These are phyloP conservation scores for Lordiphosa andalusiaca DNA, from an alignment of 2,888 invertebrate species.

Conservation along the genomic window DNA sequence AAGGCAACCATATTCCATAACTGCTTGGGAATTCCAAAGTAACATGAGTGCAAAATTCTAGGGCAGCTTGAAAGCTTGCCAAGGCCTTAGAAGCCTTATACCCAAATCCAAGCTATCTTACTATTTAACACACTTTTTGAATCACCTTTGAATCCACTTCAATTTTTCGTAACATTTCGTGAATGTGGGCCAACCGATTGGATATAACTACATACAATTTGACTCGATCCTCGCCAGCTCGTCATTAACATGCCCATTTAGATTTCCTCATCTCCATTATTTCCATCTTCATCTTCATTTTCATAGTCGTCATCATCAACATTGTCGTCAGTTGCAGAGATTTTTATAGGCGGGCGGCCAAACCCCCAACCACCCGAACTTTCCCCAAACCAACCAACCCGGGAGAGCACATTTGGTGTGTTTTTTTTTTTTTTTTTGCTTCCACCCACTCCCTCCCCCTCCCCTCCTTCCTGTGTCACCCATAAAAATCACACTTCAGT, in stretches of 20 bases:
- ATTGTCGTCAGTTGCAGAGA: constrained; percentile 68
- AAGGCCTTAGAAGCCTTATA: too few relatives aligned
- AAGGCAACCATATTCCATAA: too few relatives aligned
- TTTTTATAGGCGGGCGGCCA: constrained; percentile 54
- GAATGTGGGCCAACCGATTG: too few relatives aligned
- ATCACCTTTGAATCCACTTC: too few relatives aligned
- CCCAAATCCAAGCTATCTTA: too few relatives aligned
- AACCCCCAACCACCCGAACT: constrained; percentile 10
- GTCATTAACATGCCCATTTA: constrained; percentile 3
- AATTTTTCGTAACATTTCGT: too few relatives aligned
- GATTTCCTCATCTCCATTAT: constrained; percentile 14
- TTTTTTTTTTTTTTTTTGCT: constrained; percentile 1
- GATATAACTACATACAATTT: too few relatives aligned
- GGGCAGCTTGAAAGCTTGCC: too few relatives aligned
- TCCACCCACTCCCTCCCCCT: background rate
- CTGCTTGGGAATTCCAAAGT: too few relatives aligned
- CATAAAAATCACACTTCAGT: constrained; percentile 42
- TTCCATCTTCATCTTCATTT: constrained; percentile 31
- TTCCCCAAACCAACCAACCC: constrained; percentile 3
- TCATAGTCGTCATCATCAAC: constrained; percentile 65
- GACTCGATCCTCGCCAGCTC: background rate
- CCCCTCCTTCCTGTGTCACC: constrained; percentile 24
- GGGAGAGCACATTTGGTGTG: constrained; percentile 1
- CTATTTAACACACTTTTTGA: too few relatives aligned
- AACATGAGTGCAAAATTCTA: too few relatives aligned